Base-by-base conservation (phyloP, 2,113 vertebrate species). In the Nothoprocta perdicaria region DNA sequence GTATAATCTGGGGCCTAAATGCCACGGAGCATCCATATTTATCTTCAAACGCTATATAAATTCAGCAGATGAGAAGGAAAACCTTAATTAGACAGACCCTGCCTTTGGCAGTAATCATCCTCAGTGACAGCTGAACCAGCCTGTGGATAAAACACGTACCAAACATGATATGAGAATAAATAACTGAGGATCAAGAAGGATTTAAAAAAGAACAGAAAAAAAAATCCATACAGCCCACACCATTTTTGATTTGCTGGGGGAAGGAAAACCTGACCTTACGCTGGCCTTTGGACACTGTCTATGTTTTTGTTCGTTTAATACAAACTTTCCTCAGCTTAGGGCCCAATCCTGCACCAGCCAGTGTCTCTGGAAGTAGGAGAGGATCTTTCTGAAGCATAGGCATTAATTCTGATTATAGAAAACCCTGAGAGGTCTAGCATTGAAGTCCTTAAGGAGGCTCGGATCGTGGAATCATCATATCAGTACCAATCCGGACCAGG, bases 61-160 rank as follows among this genome's bases (percentile, higher is more conserved):
- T 76, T 55, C 83, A 80, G 85, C 55, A 78, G 79, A 85, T 79
- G 82, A 74, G 90, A 87, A 83, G 77, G 86, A 79, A 93, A 92
- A 86, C 33, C 58, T 68, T 38, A 85, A 83, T 86, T 89, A 92
- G 94, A 65, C 26, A 85, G 86, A 24, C n/a, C 71, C 77, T 88
- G 92, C 62, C 88, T 86, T 91, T 80, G 90, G 91, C 89, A 84
- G 82, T 58, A 68, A 78, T 82, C 61, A 50, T 63, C 38, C 58
- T 27, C 62, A 38, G 79, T 6, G 76, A 53, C 48, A 83, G 80
- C 61, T 89, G 92, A 89, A n/a, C 41, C 88, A 80, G 90, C 46
- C 88, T 80, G 58, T 33, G 63, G 89, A 46, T 65, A 43, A 88
- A 90, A 84, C 10, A 57, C 52, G 13, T 43, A 48, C 60, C 35